Base-by-base conservation (phyloP, 1,140 invertebrate genomes). In the Lepeophtheirus salmonis region DNA sequence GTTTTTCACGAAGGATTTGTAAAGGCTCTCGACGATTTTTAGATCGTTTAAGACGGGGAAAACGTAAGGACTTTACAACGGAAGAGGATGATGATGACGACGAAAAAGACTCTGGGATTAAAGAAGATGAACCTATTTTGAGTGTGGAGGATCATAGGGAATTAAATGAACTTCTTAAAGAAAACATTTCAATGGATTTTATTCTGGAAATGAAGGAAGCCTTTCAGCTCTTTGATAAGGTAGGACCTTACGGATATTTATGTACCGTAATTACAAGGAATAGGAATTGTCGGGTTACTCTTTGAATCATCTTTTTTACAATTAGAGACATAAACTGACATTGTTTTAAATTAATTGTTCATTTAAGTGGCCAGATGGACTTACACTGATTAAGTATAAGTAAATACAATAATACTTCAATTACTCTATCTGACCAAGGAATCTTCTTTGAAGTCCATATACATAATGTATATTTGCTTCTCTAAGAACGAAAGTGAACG, bases 191-290 rank as follows among this genome's bases (percentile, higher is more conserved):
- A 2, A 57, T 57, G 55, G 55, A 57, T 21, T 57, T 57, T 25
- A 57, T 57, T 26, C 26, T 57, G 2, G 55, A 57, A 57, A 57
- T 57, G 55, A 57, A 57, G 26, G 55, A 57, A 41, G 55, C 55
- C 23, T 57, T 57, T 25, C 55, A 57, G 25, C 55, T 57, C 26
- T 57, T 57, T 18, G 55, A 57, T 25, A 57, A 57, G 26, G 55
- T 57, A 41, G 25, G 55, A 2, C 25, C 2, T 23, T 26, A 41
- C n/a, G n/a, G n/a, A n/a, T n/a, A n/a, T n/a, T n/a, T n/a, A n/a
- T n/a, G n/a, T n/a, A n/a, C n/a, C n/a, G n/a, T n/a, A n/a, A n/a
- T n/a, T n/a, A n/a, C n/a, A n/a, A n/a, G n/a, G n/a, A n/a, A n/a
- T n/a, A n/a, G n/a, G n/a, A n/a, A n/a, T n/a, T n/a, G n/a, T n/a